Evolutionary conservation across 2,113 vertebrate species (phyloP).

Genomic region (Cyprinodon tularosa): DNA sequence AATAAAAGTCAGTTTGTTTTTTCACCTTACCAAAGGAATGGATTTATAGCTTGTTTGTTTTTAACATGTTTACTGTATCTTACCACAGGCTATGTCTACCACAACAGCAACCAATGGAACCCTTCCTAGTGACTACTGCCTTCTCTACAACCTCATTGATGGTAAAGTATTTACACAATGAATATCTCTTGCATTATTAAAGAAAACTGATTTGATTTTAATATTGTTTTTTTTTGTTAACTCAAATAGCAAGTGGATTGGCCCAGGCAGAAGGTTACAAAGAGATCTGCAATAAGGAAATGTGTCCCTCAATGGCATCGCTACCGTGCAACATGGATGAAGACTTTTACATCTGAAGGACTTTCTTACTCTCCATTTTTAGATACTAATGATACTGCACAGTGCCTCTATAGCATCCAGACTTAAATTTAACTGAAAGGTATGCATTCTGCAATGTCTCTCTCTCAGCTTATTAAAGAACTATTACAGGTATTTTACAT

Average conservation of each 20-base stretch:
- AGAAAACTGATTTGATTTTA: not conserved
- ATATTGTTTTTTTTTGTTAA: not conserved
- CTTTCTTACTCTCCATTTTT: not conserved
- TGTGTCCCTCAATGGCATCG: slow-evolving; percentile 2
- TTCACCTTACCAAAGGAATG: not conserved
- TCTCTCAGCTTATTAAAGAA: not conserved
- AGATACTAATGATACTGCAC: not conserved
- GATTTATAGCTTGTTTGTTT: not conserved
- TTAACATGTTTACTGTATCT: not conserved
- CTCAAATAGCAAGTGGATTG: slow-evolving; percentile 14
- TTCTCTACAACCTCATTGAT: slow-evolving; percentile 22
- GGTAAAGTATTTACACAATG: not conserved
- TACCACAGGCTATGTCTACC: slow-evolving; percentile 1
- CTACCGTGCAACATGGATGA: not conserved
- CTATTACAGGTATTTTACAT: not conserved
- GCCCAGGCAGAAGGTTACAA: not conserved
- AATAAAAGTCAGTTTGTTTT: not conserved
- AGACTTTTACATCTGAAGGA: too few species aligned
- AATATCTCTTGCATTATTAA: not conserved
- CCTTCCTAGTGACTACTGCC: slow-evolving; percentile 24
- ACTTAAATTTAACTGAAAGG: not conserved
- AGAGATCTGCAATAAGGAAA: slow-evolving; percentile 8
- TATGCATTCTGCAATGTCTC: not conserved
- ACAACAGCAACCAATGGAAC: not conserved
- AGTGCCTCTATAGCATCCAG: not conserved